Base-by-base conservation (phyloP, 2,113 vertebrate species). In the Seriola aureovittata region DNA sequence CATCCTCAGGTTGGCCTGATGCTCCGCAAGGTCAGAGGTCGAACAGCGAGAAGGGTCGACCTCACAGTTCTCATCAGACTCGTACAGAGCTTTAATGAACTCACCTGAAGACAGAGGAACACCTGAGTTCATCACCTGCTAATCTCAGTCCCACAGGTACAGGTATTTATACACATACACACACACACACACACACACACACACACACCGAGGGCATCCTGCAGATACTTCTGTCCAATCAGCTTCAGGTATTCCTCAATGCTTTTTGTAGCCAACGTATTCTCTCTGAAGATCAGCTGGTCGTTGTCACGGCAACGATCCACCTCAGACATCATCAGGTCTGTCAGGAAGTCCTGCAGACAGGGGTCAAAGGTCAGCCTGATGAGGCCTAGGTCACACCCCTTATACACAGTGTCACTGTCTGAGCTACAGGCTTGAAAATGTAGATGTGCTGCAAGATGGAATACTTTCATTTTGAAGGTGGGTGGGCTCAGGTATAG, bases 251-350 rank as follows among this genome's bases (percentile, higher is more conserved):
- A 99, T 80, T 99, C 97, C 87, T 99, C 98, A 0, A 99, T 98
- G 69, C 98, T 98, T 92, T 99, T 99, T 21, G 98, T 99, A 13
- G 98, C 98, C 81, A 99, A 86, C 0, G 98, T 99, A 91, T 99
- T 99, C 90, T 99, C 98, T 81, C 98, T 95, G 94, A 99, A 99
- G 90, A 99, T 98, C 85, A 99, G 96, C 90, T 99, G 98, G 86
- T 99, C 98, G 0, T 99, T 99, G 90, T 99, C 98, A 69, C 97
- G 98, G 44, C 98, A 99, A 88, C 98, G 97, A 93, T 99, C 98
- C 54, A 99, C 98, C 93, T 99, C 98, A 4, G 98, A 98, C 98
- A 99, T 99, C 97, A 99, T 99, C 89, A 99, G 94, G 90, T 99
- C 98, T 0, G 98, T 98, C 89, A 99, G 95, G 93, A 99, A 99